A percentile compares a stretch with the other conserved stretches of the same genome.
phyloP scores from a whole-genome alignment of 2,888 invertebrate genomes.

The Sesia apiformis region DNA sequence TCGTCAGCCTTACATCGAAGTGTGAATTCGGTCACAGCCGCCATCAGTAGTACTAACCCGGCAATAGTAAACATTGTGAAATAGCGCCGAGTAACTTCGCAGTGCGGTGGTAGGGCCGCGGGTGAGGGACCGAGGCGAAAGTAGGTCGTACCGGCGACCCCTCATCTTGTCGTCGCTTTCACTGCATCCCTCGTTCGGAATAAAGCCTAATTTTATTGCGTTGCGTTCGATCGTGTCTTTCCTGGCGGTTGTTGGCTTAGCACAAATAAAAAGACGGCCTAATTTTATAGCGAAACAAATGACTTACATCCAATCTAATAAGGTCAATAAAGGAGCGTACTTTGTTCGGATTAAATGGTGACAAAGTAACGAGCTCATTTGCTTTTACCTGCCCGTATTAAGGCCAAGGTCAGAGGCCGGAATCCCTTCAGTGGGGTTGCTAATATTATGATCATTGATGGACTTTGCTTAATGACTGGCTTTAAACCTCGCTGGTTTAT shows the following conservation, averaged over 20 bases:
- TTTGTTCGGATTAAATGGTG: neutral
- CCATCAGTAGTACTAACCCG: slow-evolving; percentile 25
- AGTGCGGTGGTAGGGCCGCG: slow-evolving; percentile 27
- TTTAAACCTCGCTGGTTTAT: slow-evolving; percentile 1
- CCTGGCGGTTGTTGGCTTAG: slow-evolving; percentile 29
- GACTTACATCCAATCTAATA: neutral
- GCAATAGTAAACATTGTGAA: slow-evolving; percentile 25
- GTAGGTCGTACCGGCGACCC: slow-evolving; percentile 46
- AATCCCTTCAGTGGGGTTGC: neutral
- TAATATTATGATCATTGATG: neutral
- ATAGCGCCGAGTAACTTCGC: slow-evolving; percentile 15
- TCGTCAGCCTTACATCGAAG: slow-evolving; percentile 40
- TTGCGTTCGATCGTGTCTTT: slow-evolving; percentile 50
- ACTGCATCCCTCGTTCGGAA: slow-evolving; percentile 44
- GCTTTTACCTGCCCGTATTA: neutral
- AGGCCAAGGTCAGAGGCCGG: neutral
- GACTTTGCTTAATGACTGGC: neutral
- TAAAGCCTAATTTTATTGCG: slow-evolving; percentile 67
- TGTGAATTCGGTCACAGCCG: slow-evolving; percentile 35
- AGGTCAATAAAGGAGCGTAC: neutral
- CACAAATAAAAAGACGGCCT: slow-evolving; percentile 6
- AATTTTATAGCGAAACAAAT: slow-evolving; percentile 6
- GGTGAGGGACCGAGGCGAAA: slow-evolving; percentile 39
- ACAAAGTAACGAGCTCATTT: neutral
- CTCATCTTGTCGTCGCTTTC: slow-evolving; percentile 48